A percentile compares a stretch with the other conserved stretches of the same genome.
Conservation (phyloP, 2,888 invertebrate species). For the Sminthurinus aureus region DNA sequence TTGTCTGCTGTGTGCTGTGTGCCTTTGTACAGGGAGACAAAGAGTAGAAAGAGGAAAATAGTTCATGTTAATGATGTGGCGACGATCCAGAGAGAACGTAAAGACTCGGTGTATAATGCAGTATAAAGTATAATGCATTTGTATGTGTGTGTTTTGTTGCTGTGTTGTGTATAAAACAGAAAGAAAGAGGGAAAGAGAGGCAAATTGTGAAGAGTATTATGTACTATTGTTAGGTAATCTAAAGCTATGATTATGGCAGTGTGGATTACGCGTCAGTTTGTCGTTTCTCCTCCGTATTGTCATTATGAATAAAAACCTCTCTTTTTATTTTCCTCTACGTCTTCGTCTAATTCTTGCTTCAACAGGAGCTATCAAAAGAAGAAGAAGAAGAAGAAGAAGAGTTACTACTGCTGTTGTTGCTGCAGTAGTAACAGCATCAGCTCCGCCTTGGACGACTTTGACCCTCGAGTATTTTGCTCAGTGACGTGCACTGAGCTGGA, state of each 20-base stretch:
- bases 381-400: background rate
- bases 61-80: background rate
- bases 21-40: background rate
- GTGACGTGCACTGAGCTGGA: conserved; percentile 48
- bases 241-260: conserved; percentile 20
- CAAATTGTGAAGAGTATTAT: background rate
- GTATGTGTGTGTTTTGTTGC: background rate
- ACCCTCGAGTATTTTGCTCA: conserved; percentile 53
- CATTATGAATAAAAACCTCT: conserved; percentile 21
- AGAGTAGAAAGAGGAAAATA: background rate
- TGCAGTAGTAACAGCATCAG: conserved; percentile 11
- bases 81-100: too few species aligned
- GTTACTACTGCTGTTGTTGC: too few species aligned
- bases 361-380: conserved; percentile 3
- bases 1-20: too few species aligned
- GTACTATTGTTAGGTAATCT: background rate
- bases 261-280: conserved; percentile 32
- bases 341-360: background rate
- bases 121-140: background rate
- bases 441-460: conserved; percentile 45
- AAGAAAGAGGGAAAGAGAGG: background rate
- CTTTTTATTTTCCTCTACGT: background rate
- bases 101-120: background rate
- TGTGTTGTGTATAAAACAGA: background rate
- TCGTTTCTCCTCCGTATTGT: conserved; percentile 34